Conservation (phyloP, 2,888 invertebrate species). For the Cephus spinipes region DNA sequence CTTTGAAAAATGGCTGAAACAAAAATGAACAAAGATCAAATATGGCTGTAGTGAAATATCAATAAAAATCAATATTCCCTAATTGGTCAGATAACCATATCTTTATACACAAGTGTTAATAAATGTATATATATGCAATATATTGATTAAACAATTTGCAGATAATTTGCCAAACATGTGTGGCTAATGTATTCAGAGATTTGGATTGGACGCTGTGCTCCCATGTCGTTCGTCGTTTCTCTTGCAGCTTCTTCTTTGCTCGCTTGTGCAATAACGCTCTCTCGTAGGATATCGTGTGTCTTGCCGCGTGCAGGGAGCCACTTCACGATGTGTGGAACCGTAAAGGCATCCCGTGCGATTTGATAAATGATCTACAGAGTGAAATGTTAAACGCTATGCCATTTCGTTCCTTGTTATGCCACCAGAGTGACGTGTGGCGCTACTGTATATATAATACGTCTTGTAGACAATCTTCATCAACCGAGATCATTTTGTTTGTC, state of each 20-base stretch:
- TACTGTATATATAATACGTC: background rate
- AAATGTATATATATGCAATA: too few relatives aligned
- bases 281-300: background rate
- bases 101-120: background rate
- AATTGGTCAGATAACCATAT: background rate
- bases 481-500: background rate
- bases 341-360: background rate
- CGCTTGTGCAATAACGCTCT: background rate
- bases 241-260: background rate
- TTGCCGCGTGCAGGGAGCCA: background rate
- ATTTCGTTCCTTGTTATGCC: background rate
- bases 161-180: background rate
- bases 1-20: conserved; percentile 79
- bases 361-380: conserved; percentile 7
- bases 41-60: background rate
- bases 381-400: background rate
- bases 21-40: conserved; percentile 33
- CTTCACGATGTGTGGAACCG: background rate
- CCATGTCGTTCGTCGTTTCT: background rate
- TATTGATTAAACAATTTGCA: background rate
- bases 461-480: background rate
- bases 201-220: background rate
- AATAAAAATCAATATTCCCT: background rate
- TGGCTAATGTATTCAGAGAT: conserved; percentile 3
- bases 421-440: background rate